Conservation (phyloP, 2,888 invertebrate species). For the Sminthurides aquaticus region DNA sequence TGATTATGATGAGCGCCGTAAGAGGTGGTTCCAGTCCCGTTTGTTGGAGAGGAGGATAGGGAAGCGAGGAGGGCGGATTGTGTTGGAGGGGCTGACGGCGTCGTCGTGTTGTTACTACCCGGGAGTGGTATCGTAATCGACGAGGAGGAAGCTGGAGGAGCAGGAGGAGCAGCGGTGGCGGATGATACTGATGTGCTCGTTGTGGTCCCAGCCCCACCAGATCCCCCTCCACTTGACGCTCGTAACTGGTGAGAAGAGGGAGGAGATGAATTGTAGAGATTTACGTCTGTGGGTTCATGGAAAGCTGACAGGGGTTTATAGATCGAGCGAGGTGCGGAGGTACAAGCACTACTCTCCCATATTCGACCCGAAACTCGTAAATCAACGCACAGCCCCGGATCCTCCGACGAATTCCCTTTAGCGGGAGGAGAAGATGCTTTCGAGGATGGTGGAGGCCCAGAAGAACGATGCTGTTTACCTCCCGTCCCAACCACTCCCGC, state of each 20-base stretch:
- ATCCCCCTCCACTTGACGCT: constrained; percentile 22
- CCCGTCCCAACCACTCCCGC: not conserved
- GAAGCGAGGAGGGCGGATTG: not conserved
- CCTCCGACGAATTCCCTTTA: not conserved
- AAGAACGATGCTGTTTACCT: not conserved
- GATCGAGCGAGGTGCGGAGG: constrained; percentile 41
- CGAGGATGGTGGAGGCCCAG: not conserved
- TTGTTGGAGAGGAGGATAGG: not conserved
- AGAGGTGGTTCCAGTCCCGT: not conserved
- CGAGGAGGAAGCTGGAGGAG: constrained; percentile 17
- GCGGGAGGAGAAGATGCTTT: not conserved
- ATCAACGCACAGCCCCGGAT: constrained; percentile 41
- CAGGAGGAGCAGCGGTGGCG: constrained; percentile 12
- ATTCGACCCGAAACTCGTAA: constrained; percentile 43
- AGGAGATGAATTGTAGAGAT: constrained; percentile 42
- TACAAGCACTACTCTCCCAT: constrained; percentile 40
- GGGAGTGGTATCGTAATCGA: not conserved
- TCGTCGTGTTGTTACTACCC: not conserved
- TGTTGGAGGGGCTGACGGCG: not conserved
- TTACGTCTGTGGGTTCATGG: constrained; percentile 43
- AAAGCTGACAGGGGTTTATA: constrained; percentile 44
- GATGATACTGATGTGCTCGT: constrained; percentile 30
- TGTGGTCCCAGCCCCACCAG: constrained; percentile 28
- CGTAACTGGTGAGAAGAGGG: constrained; percentile 22
- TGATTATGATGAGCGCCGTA: constrained; percentile 11